A percentile compares a stretch with the other conserved stretches of the same genome.
These are phyloP conservation scores for Actinemys pallida DNA, from an alignment of 2,113 vertebrate genomes.

Conservation along the genomic window DNA sequence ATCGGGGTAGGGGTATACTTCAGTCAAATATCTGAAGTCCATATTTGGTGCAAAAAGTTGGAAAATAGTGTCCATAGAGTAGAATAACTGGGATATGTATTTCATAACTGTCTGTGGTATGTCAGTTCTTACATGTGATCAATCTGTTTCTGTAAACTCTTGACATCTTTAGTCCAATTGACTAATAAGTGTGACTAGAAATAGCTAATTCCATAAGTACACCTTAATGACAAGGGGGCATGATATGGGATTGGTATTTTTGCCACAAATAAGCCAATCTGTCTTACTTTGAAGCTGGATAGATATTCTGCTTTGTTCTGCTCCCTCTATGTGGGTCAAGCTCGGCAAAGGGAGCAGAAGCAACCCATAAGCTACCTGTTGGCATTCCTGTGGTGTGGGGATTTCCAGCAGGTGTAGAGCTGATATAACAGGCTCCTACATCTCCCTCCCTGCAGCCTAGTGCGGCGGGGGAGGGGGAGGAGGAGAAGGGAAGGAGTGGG, in stretches of 20 bases:
- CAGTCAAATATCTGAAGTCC: background rate
- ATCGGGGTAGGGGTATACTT: too few species aligned
- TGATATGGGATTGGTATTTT: background rate
- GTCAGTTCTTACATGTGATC: background rate
- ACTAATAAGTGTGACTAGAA: background rate
- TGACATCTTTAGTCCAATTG: background rate
- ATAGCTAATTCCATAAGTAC: background rate
- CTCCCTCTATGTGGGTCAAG: background rate
- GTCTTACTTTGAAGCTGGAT: background rate
- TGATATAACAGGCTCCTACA: background rate
- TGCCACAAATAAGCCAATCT: background rate
- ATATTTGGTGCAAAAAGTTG: background rate
- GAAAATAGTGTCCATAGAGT: background rate
- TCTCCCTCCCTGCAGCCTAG: background rate
- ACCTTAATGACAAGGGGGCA: background rate
- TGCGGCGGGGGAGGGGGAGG: background rate
- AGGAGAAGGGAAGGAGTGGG: background rate
- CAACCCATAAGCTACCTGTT: background rate
- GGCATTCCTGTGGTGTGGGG: background rate
- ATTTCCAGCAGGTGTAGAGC: background rate
- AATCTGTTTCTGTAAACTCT: background rate
- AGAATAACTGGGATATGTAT: background rate
- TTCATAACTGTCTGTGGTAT: background rate
- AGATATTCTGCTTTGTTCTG: background rate
- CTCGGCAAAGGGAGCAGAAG: background rate